Evolutionary conservation across 1,140 invertebrate species (phyloP), one percentile per base, ranked within the genome.

Genomic region (Eciton burchellii): DNA sequence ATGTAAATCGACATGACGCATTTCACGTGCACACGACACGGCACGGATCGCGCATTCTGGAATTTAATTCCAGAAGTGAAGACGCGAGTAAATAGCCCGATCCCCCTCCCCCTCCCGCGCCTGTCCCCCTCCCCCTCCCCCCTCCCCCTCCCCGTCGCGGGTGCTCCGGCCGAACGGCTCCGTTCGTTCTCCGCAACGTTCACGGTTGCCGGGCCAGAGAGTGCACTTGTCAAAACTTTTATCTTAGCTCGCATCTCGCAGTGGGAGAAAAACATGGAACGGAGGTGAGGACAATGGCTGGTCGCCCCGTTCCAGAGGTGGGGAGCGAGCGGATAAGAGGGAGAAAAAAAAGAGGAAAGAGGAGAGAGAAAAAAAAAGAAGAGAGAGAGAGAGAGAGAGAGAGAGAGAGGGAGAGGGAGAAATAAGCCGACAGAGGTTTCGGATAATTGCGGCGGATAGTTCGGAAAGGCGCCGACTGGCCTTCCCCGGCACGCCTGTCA

Each of bases 401-500:
- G n/a, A n/a, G n/a, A n/a, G n/a, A n/a, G n/a, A n/a, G n/a, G n/a
- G n/a, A n/a, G n/a, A n/a, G n/a, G n/a, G n/a, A 89, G 91, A 88
- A 91, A 91, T 89, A 85, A 84, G 63, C 74, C 82, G 76, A 81
- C 82, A 66, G 83, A 88, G 87, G 90, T 92, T 90, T 90, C 87
- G 89, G 89, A 90, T 92, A 92, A 93, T 92, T 91, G 89, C 88
- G 84, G 71, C 79, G 88, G 91, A 92, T 89, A 88, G 91, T 85
- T 90, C 83, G 87, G 90, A 91, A 92, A 92, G 92, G 89, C 87
- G 90, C 91, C 91, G 90, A 91, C 86, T 70, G 54, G 52, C 77
- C 49, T 74, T 77, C 82, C 89, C 62, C 79, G 84, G 85, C 88
- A 85, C 88, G 88, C 86, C 89, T 92, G 92, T 92, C 92, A 90